Conservation (phyloP, 2,888 invertebrate genomes). For the Tineola bisselliella region DNA sequence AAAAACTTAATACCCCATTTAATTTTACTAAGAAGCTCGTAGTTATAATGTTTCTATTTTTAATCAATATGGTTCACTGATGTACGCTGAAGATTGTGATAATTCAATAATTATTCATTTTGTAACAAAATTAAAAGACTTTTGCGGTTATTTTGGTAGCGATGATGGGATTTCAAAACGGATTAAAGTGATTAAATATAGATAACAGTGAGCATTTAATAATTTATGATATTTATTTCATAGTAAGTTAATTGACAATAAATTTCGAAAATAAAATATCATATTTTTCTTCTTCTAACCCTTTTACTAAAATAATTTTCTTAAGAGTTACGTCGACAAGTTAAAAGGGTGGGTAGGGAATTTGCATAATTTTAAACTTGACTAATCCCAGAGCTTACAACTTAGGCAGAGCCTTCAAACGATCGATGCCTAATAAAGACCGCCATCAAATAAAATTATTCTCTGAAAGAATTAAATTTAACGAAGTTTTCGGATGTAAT, state of each 20-base stretch:
- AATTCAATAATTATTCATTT: no score
- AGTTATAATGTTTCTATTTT: no score
- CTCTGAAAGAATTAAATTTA: conserved; percentile 7
- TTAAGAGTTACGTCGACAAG: conserved; percentile 6
- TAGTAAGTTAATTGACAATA: not conserved
- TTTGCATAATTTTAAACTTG: conserved; percentile 34
- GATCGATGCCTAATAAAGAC: conserved; percentile 8
- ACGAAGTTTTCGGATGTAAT: not conserved
- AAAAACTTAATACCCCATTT: no score
- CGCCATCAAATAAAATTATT: conserved; percentile 7
- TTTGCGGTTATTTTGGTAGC: no score
- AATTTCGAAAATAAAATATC: conserved; percentile 19
- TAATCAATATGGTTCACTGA: no score
- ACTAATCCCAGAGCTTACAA: conserved; percentile 28
- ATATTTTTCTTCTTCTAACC: conserved; percentile 18
- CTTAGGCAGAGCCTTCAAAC: conserved; percentile 18
- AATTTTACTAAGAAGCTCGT: no score
- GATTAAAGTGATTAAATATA: no score
- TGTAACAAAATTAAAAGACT: no score
- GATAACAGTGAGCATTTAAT: no score
- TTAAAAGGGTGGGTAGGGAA: conserved; percentile 18
- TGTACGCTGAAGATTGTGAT: no score
- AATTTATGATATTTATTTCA: no score
- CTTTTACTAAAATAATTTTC: conserved; percentile 7
- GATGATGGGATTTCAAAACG: no score